Evolutionary conservation across 2,888 invertebrate genomes (phyloP).

Genomic region (Zygogramma bicolorata): DNA sequence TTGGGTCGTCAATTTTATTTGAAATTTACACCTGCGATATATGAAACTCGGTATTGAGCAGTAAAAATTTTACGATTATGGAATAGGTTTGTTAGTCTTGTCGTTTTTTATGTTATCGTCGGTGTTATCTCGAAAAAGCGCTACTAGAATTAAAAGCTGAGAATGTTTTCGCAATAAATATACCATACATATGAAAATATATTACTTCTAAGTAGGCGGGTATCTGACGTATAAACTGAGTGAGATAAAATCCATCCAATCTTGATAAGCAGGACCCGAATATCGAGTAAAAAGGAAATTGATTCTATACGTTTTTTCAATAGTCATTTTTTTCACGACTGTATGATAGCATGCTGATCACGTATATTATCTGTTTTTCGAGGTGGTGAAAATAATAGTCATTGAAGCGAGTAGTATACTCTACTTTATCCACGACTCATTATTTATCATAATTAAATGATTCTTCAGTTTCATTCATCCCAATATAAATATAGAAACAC

Average conservation of each 20-base stretch:
- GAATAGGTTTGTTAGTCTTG: constrained; percentile 8
- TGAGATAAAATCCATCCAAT: neutral
- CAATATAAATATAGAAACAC: no score
- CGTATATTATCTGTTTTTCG: no score
- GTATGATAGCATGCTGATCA: no score
- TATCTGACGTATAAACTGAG: neutral
- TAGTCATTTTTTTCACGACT: no score
- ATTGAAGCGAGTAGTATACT: no score
- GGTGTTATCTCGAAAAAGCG: constrained; percentile 7
- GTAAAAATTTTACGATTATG: constrained; percentile 49
- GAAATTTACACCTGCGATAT: constrained; percentile 41
- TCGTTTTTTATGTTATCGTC: neutral
- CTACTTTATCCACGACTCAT: no score
- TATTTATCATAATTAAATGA: no score
- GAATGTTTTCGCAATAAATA: constrained; percentile 1
- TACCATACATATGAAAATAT: neutral
- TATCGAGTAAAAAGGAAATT: no score
- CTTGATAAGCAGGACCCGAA: no score
- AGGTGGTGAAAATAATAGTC: no score
- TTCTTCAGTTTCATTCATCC: no score
- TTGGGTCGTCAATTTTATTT: constrained; percentile 1
- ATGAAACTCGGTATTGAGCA: constrained; percentile 28
- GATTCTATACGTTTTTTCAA: no score
- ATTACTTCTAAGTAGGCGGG: neutral
- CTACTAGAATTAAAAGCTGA: constrained; percentile 10